phyloP scores from a whole-genome alignment of 2,888 invertebrate species.

The Dynastes grantii region DNA sequence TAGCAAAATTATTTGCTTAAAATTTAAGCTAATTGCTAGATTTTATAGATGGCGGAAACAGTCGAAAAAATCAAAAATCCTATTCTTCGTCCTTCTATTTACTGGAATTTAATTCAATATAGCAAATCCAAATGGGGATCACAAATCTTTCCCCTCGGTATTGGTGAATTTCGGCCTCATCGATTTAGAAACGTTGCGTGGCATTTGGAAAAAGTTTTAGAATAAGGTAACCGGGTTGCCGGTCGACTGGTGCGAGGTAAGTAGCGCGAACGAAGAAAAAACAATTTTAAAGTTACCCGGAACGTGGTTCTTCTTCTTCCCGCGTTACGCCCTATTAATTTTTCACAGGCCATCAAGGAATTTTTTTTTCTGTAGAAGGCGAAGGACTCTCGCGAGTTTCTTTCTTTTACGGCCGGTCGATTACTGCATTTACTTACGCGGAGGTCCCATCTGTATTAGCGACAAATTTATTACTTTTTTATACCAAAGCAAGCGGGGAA shows the following conservation, averaged over 20 bases:
- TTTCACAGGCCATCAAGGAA: constrained; percentile 41
- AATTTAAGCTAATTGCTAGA: not conserved
- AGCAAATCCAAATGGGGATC: not conserved
- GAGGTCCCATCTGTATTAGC: not conserved
- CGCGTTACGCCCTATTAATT: constrained; percentile 46
- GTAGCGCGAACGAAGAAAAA: constrained; percentile 29
- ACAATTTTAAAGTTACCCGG: constrained; percentile 47
- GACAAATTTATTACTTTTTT: not conserved
- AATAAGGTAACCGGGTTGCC: constrained; percentile 47
- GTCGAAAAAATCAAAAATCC: not conserved
- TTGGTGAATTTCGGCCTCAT: not conserved
- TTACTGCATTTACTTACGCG: constrained; percentile 14
- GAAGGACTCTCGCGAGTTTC: not conserved
- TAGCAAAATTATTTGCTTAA: too few relatives aligned
- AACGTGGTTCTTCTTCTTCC: constrained; percentile 7
- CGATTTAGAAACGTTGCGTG: not conserved
- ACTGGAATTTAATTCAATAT: constrained; percentile 12
- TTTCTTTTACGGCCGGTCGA: constrained; percentile 19
- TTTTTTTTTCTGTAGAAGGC: not conserved
- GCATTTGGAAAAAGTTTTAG: constrained; percentile 29
- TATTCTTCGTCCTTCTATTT: not conserved
- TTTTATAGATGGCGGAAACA: not conserved
- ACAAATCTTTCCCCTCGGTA: not conserved
- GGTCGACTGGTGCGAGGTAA: constrained; percentile 26
- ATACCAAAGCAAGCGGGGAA: too few relatives aligned